Evolutionary conservation across 2,113 vertebrate species (phyloP).

Genomic region (Lipophrys pholis): DNA sequence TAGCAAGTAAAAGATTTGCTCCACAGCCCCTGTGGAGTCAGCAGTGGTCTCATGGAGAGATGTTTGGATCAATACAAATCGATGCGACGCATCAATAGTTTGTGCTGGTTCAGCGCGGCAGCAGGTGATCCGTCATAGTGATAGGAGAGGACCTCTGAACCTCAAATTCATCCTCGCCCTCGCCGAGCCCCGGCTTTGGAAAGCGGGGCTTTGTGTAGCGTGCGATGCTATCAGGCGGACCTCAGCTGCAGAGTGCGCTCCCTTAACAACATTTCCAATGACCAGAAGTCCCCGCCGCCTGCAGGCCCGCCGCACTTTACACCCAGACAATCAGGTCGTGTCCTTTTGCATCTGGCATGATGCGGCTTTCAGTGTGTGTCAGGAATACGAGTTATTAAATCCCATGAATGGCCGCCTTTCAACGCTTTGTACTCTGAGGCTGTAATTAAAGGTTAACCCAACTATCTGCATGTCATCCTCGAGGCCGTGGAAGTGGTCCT

Average conservation of each 20-base stretch:
- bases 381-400: slow-evolving; percentile 30
- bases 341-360: slow-evolving; percentile 2
- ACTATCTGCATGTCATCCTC: slow-evolving; percentile 14
- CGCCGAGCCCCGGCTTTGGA: not conserved
- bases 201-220: not conserved
- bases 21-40: too few species aligned
- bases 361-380: not conserved
- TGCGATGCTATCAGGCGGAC: slow-evolving; percentile 1
- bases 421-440: slow-evolving; percentile 45
- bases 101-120: slow-evolving; percentile 59
- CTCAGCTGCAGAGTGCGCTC: slow-evolving; percentile 6
- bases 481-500: slow-evolving; percentile 4
- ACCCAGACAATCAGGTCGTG: slow-evolving; percentile 1
- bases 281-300: not conserved
- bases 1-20: too few species aligned
- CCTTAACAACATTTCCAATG: slow-evolving; percentile 17
- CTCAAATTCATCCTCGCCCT: slow-evolving; percentile 9
- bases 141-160: slow-evolving; percentile 54
- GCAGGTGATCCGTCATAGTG: slow-evolving; percentile 57
- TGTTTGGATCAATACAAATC: slow-evolving; percentile 54
- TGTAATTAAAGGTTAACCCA: slow-evolving; percentile 56
- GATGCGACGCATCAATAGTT: slow-evolving; percentile 39
- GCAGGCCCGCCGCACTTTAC: not conserved
- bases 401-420: slow-evolving; percentile 47
- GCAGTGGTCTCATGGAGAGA: not conserved